A percentile compares a stretch with the other conserved stretches of the same genome.
Conservation (phyloP, 2,797 vertebrate species). For the Mareca strepera region DNA sequence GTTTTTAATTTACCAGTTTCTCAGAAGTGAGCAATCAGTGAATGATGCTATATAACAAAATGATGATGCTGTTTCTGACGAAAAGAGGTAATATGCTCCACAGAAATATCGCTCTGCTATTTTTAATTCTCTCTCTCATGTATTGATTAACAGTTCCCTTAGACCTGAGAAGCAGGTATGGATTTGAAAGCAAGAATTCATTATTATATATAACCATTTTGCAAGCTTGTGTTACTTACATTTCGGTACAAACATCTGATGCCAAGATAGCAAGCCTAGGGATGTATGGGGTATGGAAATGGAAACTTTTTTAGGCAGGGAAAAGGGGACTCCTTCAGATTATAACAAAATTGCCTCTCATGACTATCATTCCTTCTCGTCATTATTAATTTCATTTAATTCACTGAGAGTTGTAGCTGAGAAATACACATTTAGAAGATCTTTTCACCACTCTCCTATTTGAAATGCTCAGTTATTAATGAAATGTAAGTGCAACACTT, state of each 20-base stretch:
- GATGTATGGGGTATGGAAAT: neutral
- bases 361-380: neutral
- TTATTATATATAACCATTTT: neutral
- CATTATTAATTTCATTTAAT: neutral
- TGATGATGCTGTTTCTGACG: neutral
- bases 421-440: neutral
- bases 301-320: neutral
- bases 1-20: neutral
- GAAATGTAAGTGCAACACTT: neutral
- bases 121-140: neutral
- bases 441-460: too few relatives aligned
- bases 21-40: neutral
- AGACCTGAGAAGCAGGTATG: neutral
- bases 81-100: neutral
- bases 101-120: neutral
- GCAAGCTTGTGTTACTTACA: neutral
- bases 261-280: neutral
- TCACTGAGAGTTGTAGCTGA: neutral
- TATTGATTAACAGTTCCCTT: neutral
- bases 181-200: neutral
- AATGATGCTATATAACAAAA: neutral
- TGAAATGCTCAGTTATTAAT: too few relatives aligned
- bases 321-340: neutral
- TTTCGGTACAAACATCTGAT: neutral
- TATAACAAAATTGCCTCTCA: neutral